Evolutionary conservation across 2,797 vertebrate species (phyloP).

Genomic region (Oreochromis mossambicus): DNA sequence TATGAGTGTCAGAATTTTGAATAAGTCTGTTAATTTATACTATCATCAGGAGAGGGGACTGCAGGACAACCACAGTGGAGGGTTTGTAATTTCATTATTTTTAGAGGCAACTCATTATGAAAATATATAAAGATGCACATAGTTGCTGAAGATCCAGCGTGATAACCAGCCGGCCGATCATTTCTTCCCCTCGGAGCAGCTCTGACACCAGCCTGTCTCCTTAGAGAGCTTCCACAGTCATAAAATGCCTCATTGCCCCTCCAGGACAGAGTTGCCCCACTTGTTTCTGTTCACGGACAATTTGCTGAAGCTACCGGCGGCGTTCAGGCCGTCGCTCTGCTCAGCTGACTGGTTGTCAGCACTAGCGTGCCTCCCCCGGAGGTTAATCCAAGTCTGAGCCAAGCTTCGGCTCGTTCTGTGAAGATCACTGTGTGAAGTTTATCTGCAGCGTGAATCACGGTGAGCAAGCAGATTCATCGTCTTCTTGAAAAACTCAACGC

Average conservation of each 20-base stretch:
- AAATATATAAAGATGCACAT: background rate
- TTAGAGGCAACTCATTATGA: background rate
- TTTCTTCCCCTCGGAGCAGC: background rate
- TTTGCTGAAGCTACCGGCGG: slow-evolving; percentile 4
- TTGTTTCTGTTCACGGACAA: slow-evolving; percentile 30
- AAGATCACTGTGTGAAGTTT: background rate
- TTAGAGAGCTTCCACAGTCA: background rate
- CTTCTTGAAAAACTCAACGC: background rate
- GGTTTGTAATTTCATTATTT: background rate
- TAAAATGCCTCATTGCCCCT: slow-evolving; percentile 28
- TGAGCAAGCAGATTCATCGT: background rate
- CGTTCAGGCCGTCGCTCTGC: background rate
- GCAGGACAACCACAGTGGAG: background rate
- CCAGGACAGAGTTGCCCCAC: background rate
- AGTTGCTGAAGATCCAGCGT: background rate
- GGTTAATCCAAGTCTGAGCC: background rate
- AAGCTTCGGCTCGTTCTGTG: background rate
- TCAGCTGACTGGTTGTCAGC: background rate
- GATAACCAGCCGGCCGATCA: background rate
- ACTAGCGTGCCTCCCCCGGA: background rate
- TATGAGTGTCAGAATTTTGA: background rate
- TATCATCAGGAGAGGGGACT: background rate
- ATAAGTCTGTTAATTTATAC: background rate
- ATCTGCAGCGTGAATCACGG: background rate
- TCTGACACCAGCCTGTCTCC: background rate